A percentile compares a stretch with the other conserved stretches of the same genome.
These are phyloP conservation scores for Nematopogon swammerdamellus DNA, from an alignment of 2,888 invertebrate genomes.

Conservation along the genomic window DNA sequence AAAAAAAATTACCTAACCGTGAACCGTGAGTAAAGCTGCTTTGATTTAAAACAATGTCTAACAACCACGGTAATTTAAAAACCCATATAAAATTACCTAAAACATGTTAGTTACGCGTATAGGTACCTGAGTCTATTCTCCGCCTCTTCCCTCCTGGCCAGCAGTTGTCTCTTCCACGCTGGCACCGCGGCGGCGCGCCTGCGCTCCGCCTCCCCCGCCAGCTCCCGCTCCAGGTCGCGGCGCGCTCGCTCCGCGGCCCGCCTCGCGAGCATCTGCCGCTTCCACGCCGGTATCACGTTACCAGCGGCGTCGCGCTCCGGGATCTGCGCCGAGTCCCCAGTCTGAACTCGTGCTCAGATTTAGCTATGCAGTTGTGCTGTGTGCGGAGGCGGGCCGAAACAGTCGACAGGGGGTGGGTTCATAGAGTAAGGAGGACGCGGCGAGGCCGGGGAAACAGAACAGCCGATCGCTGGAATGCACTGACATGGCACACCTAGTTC, in stretches of 20 bases:
- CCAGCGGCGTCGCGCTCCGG: constrained; percentile 88
- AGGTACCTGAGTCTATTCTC: constrained; percentile 75
- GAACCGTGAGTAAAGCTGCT: no score
- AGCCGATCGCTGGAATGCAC: no score
- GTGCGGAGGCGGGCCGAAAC: background rate
- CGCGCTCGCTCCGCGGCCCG: constrained; percentile 92
- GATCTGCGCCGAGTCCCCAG: constrained; percentile 57
- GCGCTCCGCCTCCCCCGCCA: constrained; percentile 80
- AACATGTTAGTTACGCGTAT: no score
- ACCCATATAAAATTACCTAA: no score
- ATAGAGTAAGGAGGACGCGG: no score
- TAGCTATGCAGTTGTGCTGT: background rate
- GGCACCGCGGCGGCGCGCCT: constrained; percentile 84
- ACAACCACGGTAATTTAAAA: no score
- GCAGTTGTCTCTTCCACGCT: constrained; percentile 89
- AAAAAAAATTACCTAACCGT: no score
- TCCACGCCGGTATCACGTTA: constrained; percentile 91
- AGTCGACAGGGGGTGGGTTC: no score
- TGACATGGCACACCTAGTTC: no score
- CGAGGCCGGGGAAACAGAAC: no score
- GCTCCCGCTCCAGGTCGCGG: constrained; percentile 84
- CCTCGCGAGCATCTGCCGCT: constrained; percentile 91
- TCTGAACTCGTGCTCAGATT: background rate
- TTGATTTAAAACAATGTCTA: no score
- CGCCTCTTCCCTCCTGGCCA: constrained; percentile 77